These are phyloP conservation scores for Cuculus canorus DNA, from an alignment of 2,797 vertebrate genomes.

Conservation along the genomic window DNA sequence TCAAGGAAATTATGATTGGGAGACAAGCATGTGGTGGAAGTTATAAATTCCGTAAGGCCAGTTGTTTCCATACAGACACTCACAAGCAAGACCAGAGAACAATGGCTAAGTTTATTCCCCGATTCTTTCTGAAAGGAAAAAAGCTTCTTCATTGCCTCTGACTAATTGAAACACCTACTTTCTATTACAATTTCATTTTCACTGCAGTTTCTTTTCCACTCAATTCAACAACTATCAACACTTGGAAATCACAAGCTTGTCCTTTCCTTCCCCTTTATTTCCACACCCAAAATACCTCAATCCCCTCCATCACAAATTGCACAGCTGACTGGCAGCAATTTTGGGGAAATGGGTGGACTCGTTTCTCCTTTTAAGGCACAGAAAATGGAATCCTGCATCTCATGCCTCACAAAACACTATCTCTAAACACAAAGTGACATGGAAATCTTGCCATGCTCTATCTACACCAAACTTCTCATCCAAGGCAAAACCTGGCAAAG, in stretches of 20 bases:
- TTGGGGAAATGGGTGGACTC: neutral
- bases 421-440: neutral
- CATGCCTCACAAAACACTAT: neutral
- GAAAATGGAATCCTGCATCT: neutral
- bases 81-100: slow-evolving; percentile 10
- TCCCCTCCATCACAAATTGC: neutral
- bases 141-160: slow-evolving; percentile 5
- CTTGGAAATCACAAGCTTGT: slow-evolving; percentile 1
- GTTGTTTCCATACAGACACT: slow-evolving; percentile 7
- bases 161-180: slow-evolving; percentile 2
- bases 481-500: neutral
- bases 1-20: neutral
- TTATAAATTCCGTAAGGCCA: neutral
- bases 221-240: neutral
- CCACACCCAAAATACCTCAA: slow-evolving; percentile 34
- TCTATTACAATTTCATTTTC: neutral
- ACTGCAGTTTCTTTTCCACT: slow-evolving; percentile 16
- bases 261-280: slow-evolving; percentile 41
- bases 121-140: neutral
- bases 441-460: neutral
- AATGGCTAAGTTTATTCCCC: slow-evolving; percentile 3
- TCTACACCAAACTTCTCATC: neutral
- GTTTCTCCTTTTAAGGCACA: neutral
- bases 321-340: slow-evolving; percentile 35
- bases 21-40: neutral